Evolutionary conservation across 2,113 vertebrate species (phyloP).

Genomic region (Indicator indicator): DNA sequence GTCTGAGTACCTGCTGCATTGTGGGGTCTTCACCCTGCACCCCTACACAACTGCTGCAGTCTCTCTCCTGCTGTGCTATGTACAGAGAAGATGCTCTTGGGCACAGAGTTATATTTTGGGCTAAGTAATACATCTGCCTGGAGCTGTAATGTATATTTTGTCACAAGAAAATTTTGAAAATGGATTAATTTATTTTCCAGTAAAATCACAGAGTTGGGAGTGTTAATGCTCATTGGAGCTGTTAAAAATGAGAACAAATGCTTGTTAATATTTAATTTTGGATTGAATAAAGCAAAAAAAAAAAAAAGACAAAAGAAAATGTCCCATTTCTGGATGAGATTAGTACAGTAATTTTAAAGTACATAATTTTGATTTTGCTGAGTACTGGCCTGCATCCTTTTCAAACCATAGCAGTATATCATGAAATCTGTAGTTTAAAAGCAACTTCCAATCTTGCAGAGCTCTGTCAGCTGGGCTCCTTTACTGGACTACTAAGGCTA

Average conservation of each 20-base stretch:
- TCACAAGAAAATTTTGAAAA: neutral
- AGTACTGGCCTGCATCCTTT: neutral
- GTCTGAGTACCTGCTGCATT: neutral
- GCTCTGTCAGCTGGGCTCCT: neutral
- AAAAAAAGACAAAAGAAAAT: neutral
- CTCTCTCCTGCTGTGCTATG: neutral
- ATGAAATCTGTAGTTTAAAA: neutral
- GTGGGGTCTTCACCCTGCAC: neutral
- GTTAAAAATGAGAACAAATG: neutral
- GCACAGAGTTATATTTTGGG: neutral
- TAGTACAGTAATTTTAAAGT: neutral
- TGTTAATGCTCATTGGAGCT: neutral
- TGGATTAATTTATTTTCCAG: neutral
- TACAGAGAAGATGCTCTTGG: rapidly evolving
- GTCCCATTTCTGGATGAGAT: neutral
- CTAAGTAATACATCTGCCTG: neutral
- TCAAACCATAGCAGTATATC: neutral
- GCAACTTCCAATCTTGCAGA: rapidly evolving
- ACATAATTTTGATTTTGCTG: neutral
- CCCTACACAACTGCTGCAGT: rapidly evolving
- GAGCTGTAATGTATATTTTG: neutral
- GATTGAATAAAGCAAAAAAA: neutral
- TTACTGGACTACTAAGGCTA: neutral
- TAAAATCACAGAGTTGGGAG: neutral
- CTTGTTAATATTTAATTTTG: neutral